A percentile compares a stretch with the other conserved stretches of the same genome.
Conservation (phyloP, 2,113 vertebrate genomes). For the Dinomys branickii region DNA sequence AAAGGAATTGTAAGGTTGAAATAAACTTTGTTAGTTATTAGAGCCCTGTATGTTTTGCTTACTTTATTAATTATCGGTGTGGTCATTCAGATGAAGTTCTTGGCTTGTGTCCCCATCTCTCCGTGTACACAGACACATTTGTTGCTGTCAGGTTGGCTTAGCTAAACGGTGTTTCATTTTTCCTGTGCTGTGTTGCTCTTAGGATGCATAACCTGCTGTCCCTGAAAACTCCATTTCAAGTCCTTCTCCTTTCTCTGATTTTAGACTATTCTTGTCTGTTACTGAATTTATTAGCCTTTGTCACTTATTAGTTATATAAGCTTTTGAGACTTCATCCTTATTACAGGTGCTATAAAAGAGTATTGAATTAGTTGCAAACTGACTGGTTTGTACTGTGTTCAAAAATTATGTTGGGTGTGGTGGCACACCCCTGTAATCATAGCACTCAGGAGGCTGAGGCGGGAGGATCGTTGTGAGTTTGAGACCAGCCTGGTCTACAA, state of each 20-base stretch:
- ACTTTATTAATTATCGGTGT: not conserved
- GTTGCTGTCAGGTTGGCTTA: not conserved
- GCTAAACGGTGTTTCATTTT: not conserved
- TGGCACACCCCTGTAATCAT: too few relatives aligned
- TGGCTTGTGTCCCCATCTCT: not conserved
- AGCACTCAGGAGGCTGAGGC: too few relatives aligned
- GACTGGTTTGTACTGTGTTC: not conserved
- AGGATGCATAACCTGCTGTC: not conserved
- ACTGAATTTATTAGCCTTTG: not conserved
- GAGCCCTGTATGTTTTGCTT: slow-evolving; percentile 13
- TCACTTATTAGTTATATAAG: slow-evolving; percentile 27
- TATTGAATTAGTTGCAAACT: not conserved
- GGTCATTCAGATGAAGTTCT: slow-evolving; percentile 18
- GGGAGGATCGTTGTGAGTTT: too few relatives aligned
- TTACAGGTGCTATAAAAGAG: slow-evolving; percentile 23
- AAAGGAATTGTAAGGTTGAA: not conserved
- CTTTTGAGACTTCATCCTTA: slow-evolving; percentile 43
- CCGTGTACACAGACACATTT: not conserved
- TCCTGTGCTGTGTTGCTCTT: not conserved
- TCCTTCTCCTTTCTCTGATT: slow-evolving; percentile 31
- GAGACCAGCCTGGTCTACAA: too few relatives aligned
- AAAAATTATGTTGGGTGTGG: too few relatives aligned
- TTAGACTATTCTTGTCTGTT: not conserved
- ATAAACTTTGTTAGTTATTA: not conserved
- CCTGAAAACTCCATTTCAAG: slow-evolving; percentile 27